Evolutionary conservation across 2,113 vertebrate genomes (phyloP).

Genomic region (Forbesichthys agassizii): DNA sequence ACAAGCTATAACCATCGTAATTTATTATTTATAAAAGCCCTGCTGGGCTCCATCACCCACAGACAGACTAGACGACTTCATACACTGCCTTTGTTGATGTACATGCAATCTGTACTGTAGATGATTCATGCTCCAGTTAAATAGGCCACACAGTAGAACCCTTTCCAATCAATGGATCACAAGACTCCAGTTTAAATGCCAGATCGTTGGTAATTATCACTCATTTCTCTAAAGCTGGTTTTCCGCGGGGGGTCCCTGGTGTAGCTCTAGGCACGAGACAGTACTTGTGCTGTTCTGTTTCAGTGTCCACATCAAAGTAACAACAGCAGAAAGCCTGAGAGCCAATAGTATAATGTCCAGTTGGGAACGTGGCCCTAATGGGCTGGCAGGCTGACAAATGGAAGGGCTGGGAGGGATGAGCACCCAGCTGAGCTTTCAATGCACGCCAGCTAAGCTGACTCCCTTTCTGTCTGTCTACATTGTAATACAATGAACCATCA

Average conservation of each 20-base stretch:
- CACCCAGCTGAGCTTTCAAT: slow-evolving; percentile 41
- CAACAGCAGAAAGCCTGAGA: slow-evolving; percentile 35
- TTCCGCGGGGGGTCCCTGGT: slow-evolving; percentile 17
- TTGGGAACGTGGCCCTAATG: slow-evolving; percentile 23
- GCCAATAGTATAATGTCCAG: slow-evolving; percentile 39
- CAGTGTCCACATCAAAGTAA: slow-evolving; percentile 31
- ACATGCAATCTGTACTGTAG: slow-evolving; percentile 6
- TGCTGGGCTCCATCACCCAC: slow-evolving; percentile 24
- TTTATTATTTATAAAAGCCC: slow-evolving; percentile 52
- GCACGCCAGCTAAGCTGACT: slow-evolving; percentile 37
- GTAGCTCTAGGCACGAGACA: neutral
- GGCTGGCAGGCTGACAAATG: slow-evolving; percentile 1
- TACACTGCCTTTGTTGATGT: slow-evolving; percentile 3
- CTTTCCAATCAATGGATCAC: neutral
- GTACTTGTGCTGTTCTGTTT: neutral
- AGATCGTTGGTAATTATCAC: neutral
- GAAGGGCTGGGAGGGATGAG: slow-evolving; percentile 1
- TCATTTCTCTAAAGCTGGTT: slow-evolving; percentile 7
- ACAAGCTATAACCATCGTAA: slow-evolving; percentile 38
- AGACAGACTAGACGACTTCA: slow-evolving; percentile 5
- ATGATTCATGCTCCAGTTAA: neutral
- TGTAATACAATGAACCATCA: neutral
- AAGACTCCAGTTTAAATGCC: slow-evolving; percentile 8
- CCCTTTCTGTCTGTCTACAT: slow-evolving; percentile 9
- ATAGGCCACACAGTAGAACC: neutral